phyloP scores from a whole-genome alignment of 2,113 vertebrate genomes.

The Oreotrochilus melanogaster region DNA sequence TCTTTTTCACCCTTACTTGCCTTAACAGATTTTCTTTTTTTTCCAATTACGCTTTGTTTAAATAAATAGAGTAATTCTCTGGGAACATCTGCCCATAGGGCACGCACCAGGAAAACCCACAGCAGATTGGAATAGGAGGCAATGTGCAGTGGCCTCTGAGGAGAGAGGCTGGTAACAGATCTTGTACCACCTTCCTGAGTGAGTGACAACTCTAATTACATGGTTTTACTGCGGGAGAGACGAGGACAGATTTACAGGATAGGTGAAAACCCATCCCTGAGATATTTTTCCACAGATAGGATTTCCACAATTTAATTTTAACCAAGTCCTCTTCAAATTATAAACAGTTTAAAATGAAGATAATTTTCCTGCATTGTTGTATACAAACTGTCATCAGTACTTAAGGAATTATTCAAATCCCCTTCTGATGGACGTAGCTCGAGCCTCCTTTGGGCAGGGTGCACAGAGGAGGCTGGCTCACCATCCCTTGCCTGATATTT shows the following conservation, averaged over 20 bases:
- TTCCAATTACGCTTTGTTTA: conserved; percentile 6
- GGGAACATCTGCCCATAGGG: neutral
- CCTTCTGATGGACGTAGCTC: neutral
- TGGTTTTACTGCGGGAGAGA: neutral
- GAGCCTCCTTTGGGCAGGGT: neutral
- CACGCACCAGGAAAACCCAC: neutral
- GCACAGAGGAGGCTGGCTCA: neutral
- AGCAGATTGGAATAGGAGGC: neutral
- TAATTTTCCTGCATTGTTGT: neutral
- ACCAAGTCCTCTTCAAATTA: neutral
- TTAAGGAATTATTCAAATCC: conserved; percentile 2
- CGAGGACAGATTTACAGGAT: conserved; percentile 7
- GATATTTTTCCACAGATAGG: neutral
- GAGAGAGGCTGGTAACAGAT: neutral
- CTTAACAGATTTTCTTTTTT: neutral
- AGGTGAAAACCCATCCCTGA: neutral
- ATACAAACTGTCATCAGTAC: neutral
- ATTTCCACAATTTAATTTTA: conserved; percentile 13
- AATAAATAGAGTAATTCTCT: conserved; percentile 33
- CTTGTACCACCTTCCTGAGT: neutral
- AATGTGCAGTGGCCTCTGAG: neutral
- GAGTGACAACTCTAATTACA: conserved; percentile 4
- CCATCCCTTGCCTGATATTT: neutral
- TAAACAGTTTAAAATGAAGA: neutral
- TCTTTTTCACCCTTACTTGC: conserved; percentile 44